Conservation (phyloP, 2,113 vertebrate species). For the Dromaius novaehollandiae region DNA sequence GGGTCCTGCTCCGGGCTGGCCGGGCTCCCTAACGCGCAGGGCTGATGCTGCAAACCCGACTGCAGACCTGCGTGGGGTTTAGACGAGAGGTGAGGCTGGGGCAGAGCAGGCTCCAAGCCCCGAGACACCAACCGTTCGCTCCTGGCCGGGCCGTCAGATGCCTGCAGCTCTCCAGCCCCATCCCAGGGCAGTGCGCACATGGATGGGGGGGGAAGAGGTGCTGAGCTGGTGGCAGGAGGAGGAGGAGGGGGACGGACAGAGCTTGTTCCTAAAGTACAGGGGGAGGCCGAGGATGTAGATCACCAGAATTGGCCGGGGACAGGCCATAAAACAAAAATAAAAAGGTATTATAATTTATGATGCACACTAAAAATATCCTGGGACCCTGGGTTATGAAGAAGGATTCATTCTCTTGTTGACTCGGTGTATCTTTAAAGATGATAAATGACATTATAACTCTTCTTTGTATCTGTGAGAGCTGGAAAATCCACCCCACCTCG, state of each 20-base stretch:
- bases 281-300: conserved; percentile 60
- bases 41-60: not conserved
- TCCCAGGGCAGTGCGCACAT: fast-evolving
- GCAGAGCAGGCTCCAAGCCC: not conserved
- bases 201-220: not conserved
- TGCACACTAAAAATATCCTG: conserved; percentile 55
- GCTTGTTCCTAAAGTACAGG: conserved; percentile 34
- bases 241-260: conserved; percentile 3
- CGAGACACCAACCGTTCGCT: not conserved
- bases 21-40: no score
- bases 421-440: conserved; percentile 16
- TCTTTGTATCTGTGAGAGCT: not conserved
- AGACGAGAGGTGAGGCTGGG: not conserved
- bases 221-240: not conserved
- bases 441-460: conserved; percentile 29
- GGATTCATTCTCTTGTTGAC: conserved; percentile 49
- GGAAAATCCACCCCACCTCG: not conserved
- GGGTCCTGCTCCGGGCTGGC: no score
- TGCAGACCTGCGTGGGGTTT: fast-evolving
- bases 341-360: conserved; percentile 74
- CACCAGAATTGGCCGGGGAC: conserved; percentile 60
- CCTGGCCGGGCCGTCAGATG: fast-evolving
- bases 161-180: not conserved
- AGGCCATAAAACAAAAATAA: conserved; percentile 74
- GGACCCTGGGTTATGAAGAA: conserved; percentile 40